Evolutionary conservation across 2,113 vertebrate genomes (phyloP), one percentile per base, ranked within the genome.

Genomic region (Macroglossus sobrinus): DNA sequence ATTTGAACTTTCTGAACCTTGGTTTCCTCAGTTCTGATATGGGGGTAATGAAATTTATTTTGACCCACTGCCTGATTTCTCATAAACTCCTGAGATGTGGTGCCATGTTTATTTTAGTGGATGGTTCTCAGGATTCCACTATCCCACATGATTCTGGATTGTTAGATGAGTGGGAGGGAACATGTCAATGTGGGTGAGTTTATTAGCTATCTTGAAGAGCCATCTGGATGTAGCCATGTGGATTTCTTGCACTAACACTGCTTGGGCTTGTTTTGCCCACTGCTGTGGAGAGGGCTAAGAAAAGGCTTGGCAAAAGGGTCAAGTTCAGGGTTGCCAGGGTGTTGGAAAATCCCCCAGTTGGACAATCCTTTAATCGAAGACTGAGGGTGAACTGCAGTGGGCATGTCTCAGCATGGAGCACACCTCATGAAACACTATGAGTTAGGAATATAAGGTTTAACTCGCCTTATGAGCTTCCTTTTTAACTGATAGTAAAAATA

Each of bases 251-350:
- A 80, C 64, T n/a, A 16, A 9, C 38, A 45, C 19, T 79, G 50
- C 55, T 38, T 0, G 0, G 7, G 35, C 8, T 15, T 12, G 12
- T 14, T 35, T 66, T 63, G 15, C 5, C 15, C 12, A 1, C 69
- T 22, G 18, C 15, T 1, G 7, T 76, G 53, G 50, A 69, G 45
- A 53, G 7, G 13, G 55, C 22, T 18, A 2, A 64, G 33, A 55
- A 59, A 22, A 21, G 50, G 19, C 10, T 68, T 61, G 22, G 21
- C 30, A 18, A 6, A 43, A 61, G 38, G 74, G 15, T n/a, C 26
- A 22, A n/a, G 8, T 0, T 0, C 15, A 11, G 15, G 16, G 33
- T 14, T 5, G 40, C 33, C 14, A 15, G 38, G 18, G 22, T 18
- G 4, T 59, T 30, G 45, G 64, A 13, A 33, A 53, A 18, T 22